Base-by-base conservation (phyloP, 2,888 invertebrate species). In the Pterostichus madidus region DNA sequence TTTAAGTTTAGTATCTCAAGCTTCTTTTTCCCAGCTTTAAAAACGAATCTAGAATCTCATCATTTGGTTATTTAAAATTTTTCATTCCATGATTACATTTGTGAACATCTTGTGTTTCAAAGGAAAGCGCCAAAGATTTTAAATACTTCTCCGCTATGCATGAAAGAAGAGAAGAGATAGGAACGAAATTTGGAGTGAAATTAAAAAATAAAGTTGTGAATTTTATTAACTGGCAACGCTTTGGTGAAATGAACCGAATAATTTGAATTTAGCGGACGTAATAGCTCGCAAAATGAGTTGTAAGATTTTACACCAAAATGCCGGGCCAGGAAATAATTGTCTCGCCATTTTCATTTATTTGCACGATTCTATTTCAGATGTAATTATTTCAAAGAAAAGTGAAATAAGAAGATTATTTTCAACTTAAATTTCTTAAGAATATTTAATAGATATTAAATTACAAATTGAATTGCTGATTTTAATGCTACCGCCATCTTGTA, bases 191-290 rank as follows among this genome's bases (percentile, higher is more conserved):
- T 44, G 6, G 4, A 44, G 24, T 44, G 68, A 49, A 75, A 75
- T 75, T 75, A 75, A 75, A 75, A 75, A 75, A 31, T 75, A 32
- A 49, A 75, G 75, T 52, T 75, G 31, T 49, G 75, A 75, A 75
- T 52, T 75, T 75, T 75, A 75, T 75, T 75, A 75, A 75, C 49
- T 52, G 75, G 49, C 31, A 49, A 49, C 49, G 39, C 52, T 75
- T 39, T 75, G 52, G 75, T 49, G 31, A 75, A 75, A 75, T 75
- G 75, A 75, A 52, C 31, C 75, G 52, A 32, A 35, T 75, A 52
- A 75, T 75, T 75, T 49, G 52, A 52, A 75, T 75, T 75, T 32
- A 13, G 13, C 31, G 49, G 31, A 75, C 32, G 75, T 75, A 75
- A 75, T 75, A 71, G 68, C 68, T 71, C 68, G 39, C 44, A 17